Evolutionary conservation across 2,113 vertebrate genomes (phyloP).

Genomic region (Entomyzon cyanotis): DNA sequence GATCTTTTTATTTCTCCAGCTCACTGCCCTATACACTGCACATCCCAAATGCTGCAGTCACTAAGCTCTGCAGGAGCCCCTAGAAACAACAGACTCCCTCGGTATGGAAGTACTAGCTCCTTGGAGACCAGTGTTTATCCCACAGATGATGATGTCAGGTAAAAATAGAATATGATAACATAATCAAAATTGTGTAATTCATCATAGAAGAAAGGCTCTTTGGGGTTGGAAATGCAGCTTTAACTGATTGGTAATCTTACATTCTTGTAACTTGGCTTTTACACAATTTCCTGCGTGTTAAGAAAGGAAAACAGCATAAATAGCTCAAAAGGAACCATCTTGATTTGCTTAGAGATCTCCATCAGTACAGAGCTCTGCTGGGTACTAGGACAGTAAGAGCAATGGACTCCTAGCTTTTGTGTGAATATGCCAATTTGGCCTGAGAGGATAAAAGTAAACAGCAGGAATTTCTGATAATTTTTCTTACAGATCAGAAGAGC

Average conservation of each 20-base stretch:
- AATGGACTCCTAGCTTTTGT: not conserved
- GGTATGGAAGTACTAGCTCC: not conserved
- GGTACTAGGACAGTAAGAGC: not conserved
- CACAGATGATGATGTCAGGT: not conserved
- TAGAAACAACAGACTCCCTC: not conserved
- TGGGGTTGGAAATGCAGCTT: not conserved
- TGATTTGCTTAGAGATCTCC: not conserved
- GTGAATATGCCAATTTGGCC: not conserved
- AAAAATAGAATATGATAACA: not conserved
- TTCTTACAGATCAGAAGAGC: not conserved
- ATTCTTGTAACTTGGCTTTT: not conserved
- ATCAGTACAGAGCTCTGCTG: not conserved
- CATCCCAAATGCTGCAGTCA: not conserved
- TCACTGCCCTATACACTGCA: not conserved
- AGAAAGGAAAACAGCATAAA: not conserved
- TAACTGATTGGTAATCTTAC: not conserved
- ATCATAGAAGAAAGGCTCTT: not conserved
- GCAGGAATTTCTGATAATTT: not conserved
- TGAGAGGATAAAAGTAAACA: not conserved
- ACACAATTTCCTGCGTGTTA: not conserved
- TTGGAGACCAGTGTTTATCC: not conserved
- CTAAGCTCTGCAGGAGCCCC: not conserved
- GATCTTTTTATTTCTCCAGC: not conserved
- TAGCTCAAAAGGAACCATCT: not conserved
- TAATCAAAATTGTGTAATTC: not conserved